Evolutionary conservation across 2,113 vertebrate genomes (phyloP).

Genomic region (Rhinopomastus cyanomelas): DNA sequence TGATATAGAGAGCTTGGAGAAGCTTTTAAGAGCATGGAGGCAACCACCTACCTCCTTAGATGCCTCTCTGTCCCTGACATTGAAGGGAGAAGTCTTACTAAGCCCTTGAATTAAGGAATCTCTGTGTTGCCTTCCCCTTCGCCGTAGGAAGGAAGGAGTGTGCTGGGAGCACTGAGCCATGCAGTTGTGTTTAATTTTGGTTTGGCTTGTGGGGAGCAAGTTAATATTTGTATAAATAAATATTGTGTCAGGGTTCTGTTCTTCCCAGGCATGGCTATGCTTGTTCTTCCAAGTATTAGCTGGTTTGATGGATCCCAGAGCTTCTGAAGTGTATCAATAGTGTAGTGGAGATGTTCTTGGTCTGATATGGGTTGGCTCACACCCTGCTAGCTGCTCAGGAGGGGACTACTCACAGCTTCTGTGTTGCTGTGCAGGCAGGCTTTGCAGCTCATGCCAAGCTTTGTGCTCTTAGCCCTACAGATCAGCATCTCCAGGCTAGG

Average conservation of each 20-base stretch:
- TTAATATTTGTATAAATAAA: neutral
- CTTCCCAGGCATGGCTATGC: neutral
- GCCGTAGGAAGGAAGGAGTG: neutral
- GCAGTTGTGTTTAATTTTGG: neutral
- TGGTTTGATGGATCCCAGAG: neutral
- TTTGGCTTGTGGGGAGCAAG: neutral
- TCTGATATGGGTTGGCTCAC: neutral
- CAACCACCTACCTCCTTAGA: neutral
- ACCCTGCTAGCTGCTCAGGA: neutral
- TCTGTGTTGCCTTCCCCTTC: neutral
- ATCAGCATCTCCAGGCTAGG: neutral
- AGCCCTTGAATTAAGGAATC: neutral
- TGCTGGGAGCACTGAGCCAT: neutral
- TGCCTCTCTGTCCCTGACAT: neutral
- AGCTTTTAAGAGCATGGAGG: neutral
- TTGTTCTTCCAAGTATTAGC: neutral
- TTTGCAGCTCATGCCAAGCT: neutral
- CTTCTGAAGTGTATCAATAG: neutral
- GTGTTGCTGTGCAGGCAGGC: neutral
- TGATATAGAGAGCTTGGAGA: neutral
- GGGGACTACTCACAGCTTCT: neutral
- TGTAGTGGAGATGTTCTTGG: neutral
- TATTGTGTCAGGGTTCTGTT: neutral
- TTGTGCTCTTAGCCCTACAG: neutral
- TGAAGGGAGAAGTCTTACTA: neutral